phyloP scores from a whole-genome alignment of 1,140 invertebrate species.

The Scaptomyza graminum region DNA sequence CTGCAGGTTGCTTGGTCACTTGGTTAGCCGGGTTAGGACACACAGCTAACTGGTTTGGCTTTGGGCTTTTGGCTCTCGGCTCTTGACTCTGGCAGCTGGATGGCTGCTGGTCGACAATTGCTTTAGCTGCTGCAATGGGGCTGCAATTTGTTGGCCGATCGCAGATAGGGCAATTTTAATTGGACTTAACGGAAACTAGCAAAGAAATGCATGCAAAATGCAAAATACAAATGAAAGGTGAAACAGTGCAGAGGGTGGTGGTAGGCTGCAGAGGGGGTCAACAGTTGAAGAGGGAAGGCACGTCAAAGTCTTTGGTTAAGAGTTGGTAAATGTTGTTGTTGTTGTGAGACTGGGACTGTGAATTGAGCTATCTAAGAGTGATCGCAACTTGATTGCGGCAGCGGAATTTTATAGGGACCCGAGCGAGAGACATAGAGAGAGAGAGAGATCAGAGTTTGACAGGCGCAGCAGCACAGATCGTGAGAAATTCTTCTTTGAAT shows the following conservation, averaged over 20 bases:
- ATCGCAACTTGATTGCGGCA: constrained; percentile 62
- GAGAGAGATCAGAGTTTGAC: constrained; percentile 58
- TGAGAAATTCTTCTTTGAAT: constrained; percentile 53
- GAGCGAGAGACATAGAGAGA: constrained; percentile 20
- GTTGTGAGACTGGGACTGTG: constrained; percentile 32
- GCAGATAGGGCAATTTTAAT: constrained; percentile 73
- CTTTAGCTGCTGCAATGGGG: constrained; percentile 20
- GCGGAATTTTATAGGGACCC: constrained; percentile 31
- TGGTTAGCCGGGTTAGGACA: background rate
- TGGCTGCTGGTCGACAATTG: constrained; percentile 44
- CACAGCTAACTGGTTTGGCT: constrained; percentile 41
- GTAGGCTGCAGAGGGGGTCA: background rate
- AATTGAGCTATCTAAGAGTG: constrained; percentile 50
- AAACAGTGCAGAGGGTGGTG: constrained; percentile 5
- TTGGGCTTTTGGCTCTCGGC: background rate
- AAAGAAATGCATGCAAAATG: constrained; percentile 56
- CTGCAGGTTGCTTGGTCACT: constrained; percentile 29
- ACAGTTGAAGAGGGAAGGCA: background rate
- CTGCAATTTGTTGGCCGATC: constrained; percentile 59
- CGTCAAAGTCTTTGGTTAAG: constrained; percentile 27
- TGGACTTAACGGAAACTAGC: constrained; percentile 75
- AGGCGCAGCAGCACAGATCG: constrained; percentile 50
- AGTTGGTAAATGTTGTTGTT: constrained; percentile 13
- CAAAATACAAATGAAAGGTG: constrained; percentile 37
- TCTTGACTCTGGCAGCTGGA: constrained; percentile 19